Percentiles rank a stretch among this genome's conserved stretches.
Evolutionary conservation across 2,113 vertebrate genomes (phyloP).

Genomic region (Tympanuchus pallidicinctus): DNA sequence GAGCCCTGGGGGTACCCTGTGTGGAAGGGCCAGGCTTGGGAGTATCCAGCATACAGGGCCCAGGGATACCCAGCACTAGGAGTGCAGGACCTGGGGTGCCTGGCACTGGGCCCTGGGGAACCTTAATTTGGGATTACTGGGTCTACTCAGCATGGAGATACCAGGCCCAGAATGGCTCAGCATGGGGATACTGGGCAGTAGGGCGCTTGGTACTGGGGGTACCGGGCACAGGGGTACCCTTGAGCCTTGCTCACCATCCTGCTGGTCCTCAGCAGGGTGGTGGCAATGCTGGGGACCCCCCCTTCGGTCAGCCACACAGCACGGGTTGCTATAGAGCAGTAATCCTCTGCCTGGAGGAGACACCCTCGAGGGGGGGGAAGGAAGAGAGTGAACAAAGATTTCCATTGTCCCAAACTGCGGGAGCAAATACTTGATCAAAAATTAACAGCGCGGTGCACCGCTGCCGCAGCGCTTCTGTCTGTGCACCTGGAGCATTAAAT

Average conservation of each 20-base stretch:
- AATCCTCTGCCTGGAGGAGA: not conserved
- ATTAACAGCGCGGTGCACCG: not conserved
- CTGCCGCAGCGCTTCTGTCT: not conserved
- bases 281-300: not conserved
- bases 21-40: no score
- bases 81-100: no score
- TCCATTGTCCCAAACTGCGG: not conserved
- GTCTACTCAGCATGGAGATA: rapidly evolving
- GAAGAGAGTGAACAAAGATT: not conserved
- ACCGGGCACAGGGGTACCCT: no score
- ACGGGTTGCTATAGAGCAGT: not conserved
- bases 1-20: no score
- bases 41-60: no score
- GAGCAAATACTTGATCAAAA: not conserved
- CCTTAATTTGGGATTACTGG: not conserved
- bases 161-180: no score
- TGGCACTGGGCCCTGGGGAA: no score
- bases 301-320: not conserved
- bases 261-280: rapidly evolving
- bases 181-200: not conserved
- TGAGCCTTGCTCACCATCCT: not conserved
- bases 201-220: no score
- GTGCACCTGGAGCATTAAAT: not conserved
- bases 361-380: not conserved
- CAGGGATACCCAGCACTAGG: no score